Evolutionary conservation across 2,797 vertebrate genomes (phyloP).

Genomic region (Strix occidentalis): DNA sequence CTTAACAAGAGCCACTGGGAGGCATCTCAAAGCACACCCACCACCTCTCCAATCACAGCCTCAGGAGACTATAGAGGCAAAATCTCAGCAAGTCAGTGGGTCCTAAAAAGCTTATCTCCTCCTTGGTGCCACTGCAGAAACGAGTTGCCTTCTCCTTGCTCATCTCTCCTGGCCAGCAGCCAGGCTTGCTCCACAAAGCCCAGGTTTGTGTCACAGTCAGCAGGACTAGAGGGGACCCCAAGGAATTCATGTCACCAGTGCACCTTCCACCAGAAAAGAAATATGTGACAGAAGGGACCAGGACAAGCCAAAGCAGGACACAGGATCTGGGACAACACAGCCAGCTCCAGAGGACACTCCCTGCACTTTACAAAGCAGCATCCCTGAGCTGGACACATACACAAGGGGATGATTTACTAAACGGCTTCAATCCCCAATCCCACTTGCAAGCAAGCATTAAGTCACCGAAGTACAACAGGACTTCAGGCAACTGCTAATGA

Average conservation of each 20-base stretch:
- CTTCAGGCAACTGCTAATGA: slow-evolving; percentile 69
- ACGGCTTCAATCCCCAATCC: neutral
- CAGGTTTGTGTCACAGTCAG: neutral
- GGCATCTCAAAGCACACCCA: neutral
- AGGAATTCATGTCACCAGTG: neutral
- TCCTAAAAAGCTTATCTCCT: neutral
- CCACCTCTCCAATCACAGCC: neutral
- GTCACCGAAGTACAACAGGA: slow-evolving; percentile 58
- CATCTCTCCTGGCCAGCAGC: neutral
- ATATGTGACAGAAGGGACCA: neutral
- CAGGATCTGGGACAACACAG: neutral
- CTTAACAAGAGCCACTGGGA: neutral
- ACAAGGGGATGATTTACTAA: neutral
- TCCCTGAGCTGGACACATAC: neutral
- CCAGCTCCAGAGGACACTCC: neutral
- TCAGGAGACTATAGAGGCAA: neutral
- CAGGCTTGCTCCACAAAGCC: neutral
- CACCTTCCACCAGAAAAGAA: neutral
- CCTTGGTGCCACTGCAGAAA: neutral
- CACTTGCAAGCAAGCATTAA: neutral
- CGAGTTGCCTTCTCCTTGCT: neutral
- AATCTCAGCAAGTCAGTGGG: neutral
- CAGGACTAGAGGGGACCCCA: neutral
- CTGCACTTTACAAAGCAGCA: neutral
- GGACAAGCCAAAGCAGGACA: neutral